phyloP scores from a whole-genome alignment of 2,113 vertebrate genomes.

The Clarias batrachus region DNA sequence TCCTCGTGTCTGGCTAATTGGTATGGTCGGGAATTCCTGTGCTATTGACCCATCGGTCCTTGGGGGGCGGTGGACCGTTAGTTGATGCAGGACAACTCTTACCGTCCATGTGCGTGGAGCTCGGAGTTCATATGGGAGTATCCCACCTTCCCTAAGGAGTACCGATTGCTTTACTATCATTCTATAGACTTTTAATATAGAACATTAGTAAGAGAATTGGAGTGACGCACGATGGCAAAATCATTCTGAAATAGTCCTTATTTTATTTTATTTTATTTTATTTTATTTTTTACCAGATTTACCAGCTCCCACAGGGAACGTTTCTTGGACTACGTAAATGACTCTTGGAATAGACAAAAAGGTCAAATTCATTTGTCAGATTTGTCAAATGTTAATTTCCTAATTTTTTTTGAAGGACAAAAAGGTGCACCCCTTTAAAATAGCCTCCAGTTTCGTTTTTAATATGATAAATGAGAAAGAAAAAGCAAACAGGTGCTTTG shows the following conservation, averaged over 20 bases:
- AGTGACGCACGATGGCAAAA: background rate
- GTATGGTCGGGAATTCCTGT: constrained; percentile 51
- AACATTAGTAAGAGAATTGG: background rate
- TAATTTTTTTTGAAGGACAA: background rate
- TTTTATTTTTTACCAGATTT: background rate
- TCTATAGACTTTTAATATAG: background rate
- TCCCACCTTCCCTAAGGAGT: constrained; percentile 11
- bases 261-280: too few relatives aligned
- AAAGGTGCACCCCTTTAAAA: background rate
- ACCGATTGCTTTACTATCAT: background rate
- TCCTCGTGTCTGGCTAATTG: constrained; percentile 55
- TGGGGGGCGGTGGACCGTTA: constrained; percentile 20
- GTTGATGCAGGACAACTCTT: constrained; percentile 47
- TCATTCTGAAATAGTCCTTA: background rate
- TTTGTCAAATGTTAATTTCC: background rate
- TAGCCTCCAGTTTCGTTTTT: background rate
- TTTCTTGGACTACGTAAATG: background rate
- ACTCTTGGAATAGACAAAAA: background rate
- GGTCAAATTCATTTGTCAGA: background rate
- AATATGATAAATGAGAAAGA: background rate
- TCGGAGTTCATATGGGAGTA: constrained; percentile 25
- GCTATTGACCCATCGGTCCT: constrained; percentile 47
- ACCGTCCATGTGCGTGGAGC: constrained; percentile 42
- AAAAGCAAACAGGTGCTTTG: background rate
- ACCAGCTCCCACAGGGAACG: background rate